phyloP scores from a whole-genome alignment of 2,797 vertebrate species.

The Cuniculus paca region DNA sequence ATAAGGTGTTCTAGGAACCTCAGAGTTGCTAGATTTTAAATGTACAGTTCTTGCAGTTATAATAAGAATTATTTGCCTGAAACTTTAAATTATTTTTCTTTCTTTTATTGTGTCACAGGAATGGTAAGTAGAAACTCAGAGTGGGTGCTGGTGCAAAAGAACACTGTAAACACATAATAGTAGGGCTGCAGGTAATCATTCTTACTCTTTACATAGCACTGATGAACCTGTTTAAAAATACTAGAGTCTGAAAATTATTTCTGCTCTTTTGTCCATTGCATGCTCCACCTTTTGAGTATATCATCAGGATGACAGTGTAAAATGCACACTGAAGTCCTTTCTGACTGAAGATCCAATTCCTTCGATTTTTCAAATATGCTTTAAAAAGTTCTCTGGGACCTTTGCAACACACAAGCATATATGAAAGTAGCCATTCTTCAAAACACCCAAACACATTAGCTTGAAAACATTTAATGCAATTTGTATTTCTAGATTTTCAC shows the following conservation, averaged over 20 bases:
- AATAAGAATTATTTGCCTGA: no score
- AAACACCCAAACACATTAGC: background rate
- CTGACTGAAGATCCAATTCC: background rate
- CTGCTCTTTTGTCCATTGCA: background rate
- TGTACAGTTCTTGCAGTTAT: background rate
- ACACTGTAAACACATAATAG: background rate
- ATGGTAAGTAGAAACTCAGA: background rate
- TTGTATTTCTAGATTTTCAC: background rate
- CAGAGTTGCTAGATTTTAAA: background rate
- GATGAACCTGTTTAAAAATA: conserved; percentile 9
- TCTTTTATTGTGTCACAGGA: background rate
- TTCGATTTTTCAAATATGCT: background rate
- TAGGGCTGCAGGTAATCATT: background rate
- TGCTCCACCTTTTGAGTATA: background rate
- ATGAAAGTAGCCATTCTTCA: background rate
- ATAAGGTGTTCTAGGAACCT: background rate
- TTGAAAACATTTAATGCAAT: background rate
- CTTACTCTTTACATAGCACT: background rate
- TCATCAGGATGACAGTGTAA: background rate
- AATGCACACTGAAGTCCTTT: background rate
- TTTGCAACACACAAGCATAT: background rate
- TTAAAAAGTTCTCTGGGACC: background rate
- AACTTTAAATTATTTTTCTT: background rate
- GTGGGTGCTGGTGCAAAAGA: background rate
- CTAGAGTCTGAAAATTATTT: conserved; percentile 2